phyloP scores from a whole-genome alignment of 1,140 invertebrate genomes.

The Paraescarpia echinospica region DNA sequence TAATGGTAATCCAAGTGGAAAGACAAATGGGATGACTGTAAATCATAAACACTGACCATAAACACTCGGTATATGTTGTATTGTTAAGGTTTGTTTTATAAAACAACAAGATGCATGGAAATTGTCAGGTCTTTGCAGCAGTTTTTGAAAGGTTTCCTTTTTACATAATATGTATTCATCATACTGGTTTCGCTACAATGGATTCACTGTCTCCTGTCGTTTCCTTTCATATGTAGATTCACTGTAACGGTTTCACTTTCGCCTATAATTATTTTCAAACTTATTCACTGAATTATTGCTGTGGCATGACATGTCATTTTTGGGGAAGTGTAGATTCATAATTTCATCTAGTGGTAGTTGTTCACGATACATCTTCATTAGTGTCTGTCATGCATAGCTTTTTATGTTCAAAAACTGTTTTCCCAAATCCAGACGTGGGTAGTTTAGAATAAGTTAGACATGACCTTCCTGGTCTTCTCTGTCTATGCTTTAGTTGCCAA shows the following conservation, averaged over 20 bases:
- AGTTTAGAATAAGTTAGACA: slow-evolving; percentile 1
- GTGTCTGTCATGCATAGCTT: too few relatives aligned
- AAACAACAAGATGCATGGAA: background rate
- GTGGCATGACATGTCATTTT: too few relatives aligned
- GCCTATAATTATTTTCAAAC: background rate
- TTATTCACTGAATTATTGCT: too few relatives aligned
- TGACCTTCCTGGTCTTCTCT: background rate
- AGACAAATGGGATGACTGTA: background rate
- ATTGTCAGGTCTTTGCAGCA: background rate
- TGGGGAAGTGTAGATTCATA: too few relatives aligned
- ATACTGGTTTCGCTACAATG: background rate
- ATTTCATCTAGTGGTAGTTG: too few relatives aligned
- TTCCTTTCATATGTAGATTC: background rate
- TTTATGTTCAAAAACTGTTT: too few relatives aligned
- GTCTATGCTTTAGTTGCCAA: too few relatives aligned
- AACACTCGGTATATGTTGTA: background rate
- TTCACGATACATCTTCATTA: too few relatives aligned
- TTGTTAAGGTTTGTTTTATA: too few relatives aligned
- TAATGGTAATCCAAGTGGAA: background rate
- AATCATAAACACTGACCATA: too few relatives aligned
- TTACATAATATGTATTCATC: background rate
- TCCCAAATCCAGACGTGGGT: background rate
- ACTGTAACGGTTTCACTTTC: slow-evolving; percentile 14
- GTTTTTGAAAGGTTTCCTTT: background rate
- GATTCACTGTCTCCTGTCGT: background rate